Evolutionary conservation across 2,113 vertebrate genomes (phyloP).

Genomic region (Tautogolabrus adspersus): DNA sequence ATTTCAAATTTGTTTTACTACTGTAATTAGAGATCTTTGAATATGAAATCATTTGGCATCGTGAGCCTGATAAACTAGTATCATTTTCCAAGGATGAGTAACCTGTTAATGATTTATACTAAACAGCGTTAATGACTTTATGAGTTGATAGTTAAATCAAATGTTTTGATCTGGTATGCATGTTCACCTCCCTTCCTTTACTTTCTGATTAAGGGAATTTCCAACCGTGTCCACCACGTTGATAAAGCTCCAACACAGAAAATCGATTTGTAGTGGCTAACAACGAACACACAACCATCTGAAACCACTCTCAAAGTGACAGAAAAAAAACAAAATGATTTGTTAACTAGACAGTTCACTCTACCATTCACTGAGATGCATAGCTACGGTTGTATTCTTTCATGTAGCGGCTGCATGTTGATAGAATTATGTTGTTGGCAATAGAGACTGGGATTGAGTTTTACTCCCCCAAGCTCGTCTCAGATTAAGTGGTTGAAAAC

Average conservation of each 20-base stretch:
- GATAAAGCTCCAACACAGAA: conserved; percentile 19
- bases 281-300: conserved; percentile 4
- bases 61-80: conserved; percentile 4
- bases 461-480: conserved; percentile 38
- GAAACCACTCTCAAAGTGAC: conserved; percentile 20
- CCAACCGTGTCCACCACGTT: conserved; percentile 3
- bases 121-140: not conserved
- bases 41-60: not conserved
- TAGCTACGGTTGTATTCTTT: conserved; percentile 7
- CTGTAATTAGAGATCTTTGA: conserved; percentile 1
- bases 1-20: not conserved
- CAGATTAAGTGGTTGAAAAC: conserved; percentile 68
- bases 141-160: not conserved
- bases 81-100: not conserved
- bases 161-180: not conserved
- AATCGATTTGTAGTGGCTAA: conserved; percentile 21
- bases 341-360: not conserved
- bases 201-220: conserved; percentile 21
- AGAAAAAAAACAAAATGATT: not conserved
- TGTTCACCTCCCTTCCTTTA: not conserved
- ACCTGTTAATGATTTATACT: conserved; percentile 2
- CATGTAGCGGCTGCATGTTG: conserved; percentile 28
- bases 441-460: conserved; percentile 45
- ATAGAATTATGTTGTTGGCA: conserved; percentile 45
- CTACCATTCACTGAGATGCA: not conserved